Evolutionary conservation across 1,140 invertebrate genomes (phyloP).

Genomic region (Pectinophora gossypiella): DNA sequence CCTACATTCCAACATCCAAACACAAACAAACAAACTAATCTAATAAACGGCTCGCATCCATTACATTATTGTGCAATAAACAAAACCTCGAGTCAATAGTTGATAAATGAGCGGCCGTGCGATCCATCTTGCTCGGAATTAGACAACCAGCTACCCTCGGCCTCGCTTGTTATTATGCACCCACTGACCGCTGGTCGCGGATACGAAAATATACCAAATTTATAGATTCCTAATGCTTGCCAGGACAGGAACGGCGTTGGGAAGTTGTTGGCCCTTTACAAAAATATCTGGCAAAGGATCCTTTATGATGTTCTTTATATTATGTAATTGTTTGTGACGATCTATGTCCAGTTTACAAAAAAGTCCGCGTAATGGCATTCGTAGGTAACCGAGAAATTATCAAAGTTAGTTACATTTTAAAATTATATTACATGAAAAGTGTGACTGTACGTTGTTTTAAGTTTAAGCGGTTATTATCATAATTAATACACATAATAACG

Average conservation of each 20-base stretch:
- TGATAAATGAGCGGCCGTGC: not conserved
- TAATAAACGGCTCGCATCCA: not conserved
- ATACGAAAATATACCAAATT: not conserved
- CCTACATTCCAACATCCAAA: too few species aligned
- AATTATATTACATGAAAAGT: too few species aligned
- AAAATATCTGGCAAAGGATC: not conserved
- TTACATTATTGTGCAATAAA: not conserved
- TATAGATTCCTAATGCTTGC: not conserved
- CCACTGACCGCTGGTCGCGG: not conserved
- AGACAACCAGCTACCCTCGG: not conserved
- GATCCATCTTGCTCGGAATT: not conserved
- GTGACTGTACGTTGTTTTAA: too few species aligned
- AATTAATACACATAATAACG: too few species aligned
- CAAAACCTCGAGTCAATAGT: slow-evolving; percentile 8
- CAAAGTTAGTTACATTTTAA: too few species aligned
- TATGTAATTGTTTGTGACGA: too few species aligned
- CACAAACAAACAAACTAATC: too few species aligned
- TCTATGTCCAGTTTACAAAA: too few species aligned
- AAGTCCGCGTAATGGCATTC: too few species aligned
- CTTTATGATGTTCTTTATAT: too few species aligned
- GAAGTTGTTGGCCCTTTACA: not conserved
- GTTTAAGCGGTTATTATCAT: too few species aligned
- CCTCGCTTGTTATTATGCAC: not conserved
- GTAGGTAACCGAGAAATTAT: too few species aligned
- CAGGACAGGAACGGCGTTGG: not conserved